Evolutionary conservation across 1,140 invertebrate species (phyloP), one percentile per base, ranked within the genome.

Genomic region (Gryon sp.): DNA sequence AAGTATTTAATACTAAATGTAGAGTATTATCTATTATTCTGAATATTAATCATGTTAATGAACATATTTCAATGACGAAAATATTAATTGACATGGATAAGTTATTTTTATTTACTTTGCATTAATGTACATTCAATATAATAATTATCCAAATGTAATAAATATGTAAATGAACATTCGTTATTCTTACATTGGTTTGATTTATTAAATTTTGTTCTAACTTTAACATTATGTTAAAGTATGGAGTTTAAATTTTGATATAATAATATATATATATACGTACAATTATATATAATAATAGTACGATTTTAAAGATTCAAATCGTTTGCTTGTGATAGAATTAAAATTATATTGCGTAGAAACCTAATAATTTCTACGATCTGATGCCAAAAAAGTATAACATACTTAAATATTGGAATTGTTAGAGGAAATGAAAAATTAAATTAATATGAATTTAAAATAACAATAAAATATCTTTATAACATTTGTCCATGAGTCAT

Each of bases 1-100:
- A 60, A 52, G 34, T 60, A 69, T 59, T 59, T 34, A 59, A 55
- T 46, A 45, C 20, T 45, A 19, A 38, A 66, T 16, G 48, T 55
- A 66, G 24, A 38, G 5, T 45, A 15, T 15, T 20, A 50, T 50
- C 22, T 9, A 45, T 45, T 11, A 2, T 53, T 55, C 5, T 28
- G 12, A 18, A 26, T 19, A 32, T 15, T 32, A 52, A 18, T 36
- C 11, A 38, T 9, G 26, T 0, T 12, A 60, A 34, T 45, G 34
- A 24, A 9, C 11, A 20, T 8, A 15, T 15, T 45, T 5, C 14
- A 28, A 19, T n/a, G n/a, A 41, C 2, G 38, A 30, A 30, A 30
- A 9, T 30, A 8, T 30, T 8, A n/a, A n/a, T n/a, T n/a, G n/a
- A n/a, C n/a, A n/a, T n/a, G n/a, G n/a, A n/a, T n/a, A n/a, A n/a